Evolutionary conservation across 1,140 invertebrate species (phyloP).

Genomic region (Cyclina sinensis): DNA sequence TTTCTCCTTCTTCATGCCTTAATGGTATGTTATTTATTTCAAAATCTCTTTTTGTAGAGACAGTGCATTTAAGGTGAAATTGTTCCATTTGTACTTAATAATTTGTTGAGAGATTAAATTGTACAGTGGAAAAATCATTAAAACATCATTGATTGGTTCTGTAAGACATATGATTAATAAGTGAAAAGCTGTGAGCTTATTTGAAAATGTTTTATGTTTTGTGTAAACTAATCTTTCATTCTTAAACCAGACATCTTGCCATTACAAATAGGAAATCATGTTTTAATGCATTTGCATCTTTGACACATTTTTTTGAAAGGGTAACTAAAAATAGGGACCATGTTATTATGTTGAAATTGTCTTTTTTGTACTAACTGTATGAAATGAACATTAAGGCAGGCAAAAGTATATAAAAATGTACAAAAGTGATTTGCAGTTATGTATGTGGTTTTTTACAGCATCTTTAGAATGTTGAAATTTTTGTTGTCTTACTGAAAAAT

Average conservation of each 20-base stretch:
- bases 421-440: background rate
- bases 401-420: background rate
- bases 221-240: background rate
- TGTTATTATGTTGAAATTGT: background rate
- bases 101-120: background rate
- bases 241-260: background rate
- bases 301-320: background rate
- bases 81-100: background rate
- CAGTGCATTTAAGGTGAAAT: background rate
- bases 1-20: background rate
- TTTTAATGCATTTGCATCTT: background rate
- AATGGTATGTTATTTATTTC: slow-evolving; percentile 12
- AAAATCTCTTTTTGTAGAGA: background rate
- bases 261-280: background rate
- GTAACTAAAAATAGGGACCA: slow-evolving; percentile 16
- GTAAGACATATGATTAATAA: too few species aligned
- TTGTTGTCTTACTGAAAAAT: slow-evolving; percentile 17
- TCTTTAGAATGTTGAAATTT: slow-evolving; percentile 27
- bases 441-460: slow-evolving; percentile 21
- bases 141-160: too few species aligned
- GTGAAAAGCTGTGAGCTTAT: background rate
- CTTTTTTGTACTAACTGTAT: slow-evolving; percentile 13
- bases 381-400: background rate
- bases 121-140: too few species aligned
- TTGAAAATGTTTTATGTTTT: background rate